Percentiles rank a stretch among this genome's conserved stretches.
These are phyloP conservation scores for Coleophora deauratella DNA, from an alignment of 2,888 invertebrate genomes.

Conservation along the genomic window DNA sequence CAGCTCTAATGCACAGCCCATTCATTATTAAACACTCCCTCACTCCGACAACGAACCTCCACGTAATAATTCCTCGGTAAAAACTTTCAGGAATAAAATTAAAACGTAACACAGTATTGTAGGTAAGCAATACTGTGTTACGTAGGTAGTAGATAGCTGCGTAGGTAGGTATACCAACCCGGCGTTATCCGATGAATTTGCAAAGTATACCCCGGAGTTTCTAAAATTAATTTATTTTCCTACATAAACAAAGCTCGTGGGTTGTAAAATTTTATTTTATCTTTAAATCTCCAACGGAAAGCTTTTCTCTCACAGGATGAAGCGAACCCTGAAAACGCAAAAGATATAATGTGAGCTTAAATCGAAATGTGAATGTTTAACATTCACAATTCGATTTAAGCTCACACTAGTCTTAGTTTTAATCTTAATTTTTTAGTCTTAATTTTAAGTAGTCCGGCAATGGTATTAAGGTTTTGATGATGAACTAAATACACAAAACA, in stretches of 20 bases:
- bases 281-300: constrained; percentile 9
- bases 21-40: constrained; percentile 36
- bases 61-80: constrained; percentile 22
- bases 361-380: too few relatives aligned
- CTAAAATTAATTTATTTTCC: constrained; percentile 28
- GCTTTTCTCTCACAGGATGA: not conserved
- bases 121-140: too few relatives aligned
- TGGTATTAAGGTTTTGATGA: too few relatives aligned
- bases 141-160: too few relatives aligned
- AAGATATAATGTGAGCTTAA: too few relatives aligned
- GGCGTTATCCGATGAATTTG: constrained; percentile 23
- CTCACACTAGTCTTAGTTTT: too few relatives aligned
- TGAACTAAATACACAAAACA: too few relatives aligned
- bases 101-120: constrained; percentile 17
- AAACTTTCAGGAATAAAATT: constrained; percentile 27
- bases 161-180: constrained; percentile 7
- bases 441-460: too few relatives aligned
- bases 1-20: constrained; percentile 34
- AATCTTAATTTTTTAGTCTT: too few relatives aligned
- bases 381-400: too few relatives aligned
- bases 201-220: constrained; percentile 20
- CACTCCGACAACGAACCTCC: constrained; percentile 20
- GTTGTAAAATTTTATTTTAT: constrained; percentile 21
- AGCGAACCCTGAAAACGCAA: too few relatives aligned
- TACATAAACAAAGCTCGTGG: constrained; percentile 20